These are phyloP conservation scores for Odontomyia ornata DNA, from an alignment of 2,888 invertebrate genomes.

Conservation along the genomic window DNA sequence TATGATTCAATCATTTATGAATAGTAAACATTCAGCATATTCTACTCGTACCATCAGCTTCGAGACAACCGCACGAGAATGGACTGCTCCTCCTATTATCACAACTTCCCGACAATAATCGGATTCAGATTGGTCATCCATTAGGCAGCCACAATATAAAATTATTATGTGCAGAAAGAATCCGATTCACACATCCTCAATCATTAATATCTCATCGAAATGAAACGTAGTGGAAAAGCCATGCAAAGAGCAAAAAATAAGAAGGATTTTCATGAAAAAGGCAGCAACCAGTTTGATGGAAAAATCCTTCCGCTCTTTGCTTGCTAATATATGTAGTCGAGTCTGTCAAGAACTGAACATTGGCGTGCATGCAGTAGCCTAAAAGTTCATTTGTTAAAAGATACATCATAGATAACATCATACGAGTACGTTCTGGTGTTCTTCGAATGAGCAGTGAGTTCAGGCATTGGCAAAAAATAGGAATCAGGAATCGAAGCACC, in stretches of 20 bases:
- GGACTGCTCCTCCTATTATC: no score
- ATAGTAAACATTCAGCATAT: no score
- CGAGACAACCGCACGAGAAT: no score
- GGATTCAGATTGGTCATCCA: not conserved
- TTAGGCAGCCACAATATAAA: constrained; percentile 5
- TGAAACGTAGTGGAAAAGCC: not conserved
- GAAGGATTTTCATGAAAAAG: not conserved
- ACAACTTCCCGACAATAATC: no score
- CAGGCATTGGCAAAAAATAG: not conserved
- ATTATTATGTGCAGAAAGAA: not conserved
- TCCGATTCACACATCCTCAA: not conserved
- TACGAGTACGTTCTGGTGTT: not conserved
- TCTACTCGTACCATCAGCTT: no score
- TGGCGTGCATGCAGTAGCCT: constrained; percentile 23
- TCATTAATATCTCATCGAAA: constrained; percentile 35
- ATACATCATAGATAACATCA: constrained; percentile 28
- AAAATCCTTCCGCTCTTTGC: not conserved
- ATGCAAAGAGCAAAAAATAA: not conserved
- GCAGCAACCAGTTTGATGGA: not conserved
- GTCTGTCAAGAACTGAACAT: not conserved
- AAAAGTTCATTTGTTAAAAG: constrained; percentile 41
- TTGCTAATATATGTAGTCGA: not conserved
- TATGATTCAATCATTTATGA: no score
- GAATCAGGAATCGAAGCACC: not conserved
- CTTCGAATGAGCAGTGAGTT: not conserved